phyloP scores from a whole-genome alignment of 2,113 vertebrate genomes.

The Cichladusa arquata region DNA sequence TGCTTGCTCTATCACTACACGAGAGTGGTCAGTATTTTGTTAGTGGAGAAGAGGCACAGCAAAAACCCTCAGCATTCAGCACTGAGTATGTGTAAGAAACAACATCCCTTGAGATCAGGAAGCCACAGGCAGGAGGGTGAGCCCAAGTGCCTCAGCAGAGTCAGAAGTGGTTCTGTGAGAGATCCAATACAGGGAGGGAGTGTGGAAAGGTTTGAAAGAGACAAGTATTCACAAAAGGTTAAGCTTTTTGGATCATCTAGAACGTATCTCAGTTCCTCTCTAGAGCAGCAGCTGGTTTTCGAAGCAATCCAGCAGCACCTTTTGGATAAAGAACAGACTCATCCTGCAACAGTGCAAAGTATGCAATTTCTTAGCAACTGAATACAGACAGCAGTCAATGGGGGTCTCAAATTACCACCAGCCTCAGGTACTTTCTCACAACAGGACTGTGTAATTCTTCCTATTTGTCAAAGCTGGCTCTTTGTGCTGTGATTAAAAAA shows the following conservation, averaged over 20 bases:
- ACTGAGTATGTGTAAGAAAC: too few species aligned
- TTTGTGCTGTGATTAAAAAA: background rate
- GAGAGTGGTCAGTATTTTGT: background rate
- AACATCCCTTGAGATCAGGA: background rate
- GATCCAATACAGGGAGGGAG: background rate
- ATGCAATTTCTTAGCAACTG: background rate
- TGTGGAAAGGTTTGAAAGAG: background rate
- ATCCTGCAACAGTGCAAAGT: background rate
- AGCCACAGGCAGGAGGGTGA: background rate
- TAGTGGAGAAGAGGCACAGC: background rate
- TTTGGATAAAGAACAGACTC: background rate
- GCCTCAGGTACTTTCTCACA: constrained; percentile 36
- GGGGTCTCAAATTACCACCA: constrained; percentile 31
- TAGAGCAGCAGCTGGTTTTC: background rate
- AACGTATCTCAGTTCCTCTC: background rate
- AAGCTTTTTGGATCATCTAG: background rate
- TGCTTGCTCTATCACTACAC: background rate
- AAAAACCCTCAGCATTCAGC: fast-evolving
- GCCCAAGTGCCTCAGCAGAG: background rate
- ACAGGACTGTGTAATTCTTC: constrained; percentile 1
- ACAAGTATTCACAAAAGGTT: background rate
- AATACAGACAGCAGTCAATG: background rate
- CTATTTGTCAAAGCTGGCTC: constrained; percentile 5
- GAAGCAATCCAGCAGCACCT: background rate
- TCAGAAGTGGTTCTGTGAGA: background rate